Evolutionary conservation across 2,888 invertebrate genomes (phyloP), one percentile per base, ranked within the genome.

Genomic region (Spialia ferax): DNA sequence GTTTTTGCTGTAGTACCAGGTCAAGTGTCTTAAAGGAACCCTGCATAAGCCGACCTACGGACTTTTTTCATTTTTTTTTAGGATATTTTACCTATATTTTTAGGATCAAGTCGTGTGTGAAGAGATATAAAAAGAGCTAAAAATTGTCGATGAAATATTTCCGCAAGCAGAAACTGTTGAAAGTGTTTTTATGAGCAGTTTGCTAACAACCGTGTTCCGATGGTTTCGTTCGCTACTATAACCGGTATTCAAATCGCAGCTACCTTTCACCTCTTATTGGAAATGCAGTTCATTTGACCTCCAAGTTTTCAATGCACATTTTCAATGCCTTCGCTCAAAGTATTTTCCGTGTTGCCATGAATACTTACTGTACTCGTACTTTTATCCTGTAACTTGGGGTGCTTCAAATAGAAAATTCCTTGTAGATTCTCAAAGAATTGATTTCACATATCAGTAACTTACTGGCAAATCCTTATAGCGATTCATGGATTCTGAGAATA

Each of bases 271-370:
- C 42, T 18, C 29, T 54, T 55, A 55, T 55, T 45, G 63, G 38
- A 54, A 15, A 55, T 18, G 38, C 23, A 52, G 20, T 52, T 23
- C 26, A 45, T 59, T 26, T 26, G 18, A 8, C 52, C 35, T 38
- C 38, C 18, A 54, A 35, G 54, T 22, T 62, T 62, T 35, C 57
- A 59, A 59, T 59, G 57, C 23, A 20, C 18, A 10, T 48, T 48
- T 20, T 20, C 18, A 48, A 48, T 48, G 20, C 11, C 57, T 20
- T 35, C 42, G 42, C n/a, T 23, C 22, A 15, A 42, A 59, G 8
- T 42, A 59, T 59, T 59, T 59, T 59, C 42, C 22, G 20, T 42
- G 57, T 42, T 59, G 57, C 42, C 3, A 38, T 22, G 35, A 59
- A 20, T 23, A 35, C 20, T 50, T n/a, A n/a, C 20, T 0, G 22